Evolutionary conservation across 2,113 vertebrate genomes (phyloP), one percentile per base, ranked within the genome.

Genomic region (Myrmophylax atrothorax): DNA sequence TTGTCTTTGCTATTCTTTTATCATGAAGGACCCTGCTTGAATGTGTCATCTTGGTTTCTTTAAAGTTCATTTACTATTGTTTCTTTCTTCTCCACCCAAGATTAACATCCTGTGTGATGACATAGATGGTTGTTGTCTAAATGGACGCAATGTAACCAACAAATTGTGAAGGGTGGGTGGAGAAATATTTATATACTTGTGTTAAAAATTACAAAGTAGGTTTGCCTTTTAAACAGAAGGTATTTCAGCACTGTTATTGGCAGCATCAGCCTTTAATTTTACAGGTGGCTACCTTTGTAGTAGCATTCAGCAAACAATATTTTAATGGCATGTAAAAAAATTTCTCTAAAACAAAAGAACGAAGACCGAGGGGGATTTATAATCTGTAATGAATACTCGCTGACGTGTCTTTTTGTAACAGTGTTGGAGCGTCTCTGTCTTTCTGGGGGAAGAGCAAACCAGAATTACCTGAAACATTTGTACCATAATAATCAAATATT

Each of bases 41-140:
- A 90, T 87, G 44, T 81, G 46, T 95, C 88, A 67, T 96, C 90
- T 94, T 74, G 64, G 38, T 93, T 96, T 96, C 90, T 95, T 92
- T 52, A 92, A 96, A 92, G 83, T 94, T 89, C 70, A 64, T 94
- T 95, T 95, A 85, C 90, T 96, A 93, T 94, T 93, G 93, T 96
- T 93, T 87, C 92, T 95, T 94, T 95, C 83, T 93, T 92, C 93
- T 83, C 80, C 90, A 92, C 96, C 94, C 95, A 93, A 94, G 92
- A 96, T 96, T 96, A 97, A 95, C 92, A 94, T 93, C 96, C 96
- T 90, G 92, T 95, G 56, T 93, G 96, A 94, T 96, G 96, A 95
- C 93, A 97, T 95, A 94, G 96, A 78, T 84, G 80, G 96, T 93
- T 95, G 93, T 96, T 97, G 95, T 97, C 94, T 96, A 92, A 96